A percentile compares a stretch with the other conserved stretches of the same genome.
These are phyloP conservation scores for Hemithea aestivaria DNA, from an alignment of 2,888 invertebrate genomes.

Conservation along the genomic window DNA sequence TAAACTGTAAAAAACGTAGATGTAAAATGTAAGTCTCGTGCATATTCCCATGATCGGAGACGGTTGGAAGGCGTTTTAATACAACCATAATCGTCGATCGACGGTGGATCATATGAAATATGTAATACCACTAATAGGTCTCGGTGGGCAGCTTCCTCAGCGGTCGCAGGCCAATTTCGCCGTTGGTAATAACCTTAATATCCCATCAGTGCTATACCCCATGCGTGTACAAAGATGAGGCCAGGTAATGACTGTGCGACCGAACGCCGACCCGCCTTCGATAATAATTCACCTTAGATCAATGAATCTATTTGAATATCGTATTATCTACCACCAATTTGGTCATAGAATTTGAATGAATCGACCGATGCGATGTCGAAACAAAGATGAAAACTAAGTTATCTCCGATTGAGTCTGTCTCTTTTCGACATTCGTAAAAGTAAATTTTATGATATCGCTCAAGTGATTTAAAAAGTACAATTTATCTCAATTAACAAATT, in stretches of 20 bases:
- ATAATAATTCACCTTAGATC: conserved; percentile 53
- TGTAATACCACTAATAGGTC: conserved; percentile 75
- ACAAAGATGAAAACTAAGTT: no score
- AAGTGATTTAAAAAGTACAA: conserved; percentile 1
- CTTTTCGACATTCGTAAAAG: no score
- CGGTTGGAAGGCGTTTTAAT: conserved; percentile 69
- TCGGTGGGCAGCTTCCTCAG: conserved; percentile 75
- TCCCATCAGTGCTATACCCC: conserved; percentile 65
- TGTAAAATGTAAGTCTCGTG: conserved; percentile 49
- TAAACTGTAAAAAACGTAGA: conserved; percentile 73
- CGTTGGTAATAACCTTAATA: conserved; percentile 75
- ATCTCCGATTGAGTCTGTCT: no score
- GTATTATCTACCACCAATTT: background rate
- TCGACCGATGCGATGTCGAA: background rate
- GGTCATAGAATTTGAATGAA: background rate
- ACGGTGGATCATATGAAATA: conserved; percentile 71
- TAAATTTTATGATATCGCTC: no score
- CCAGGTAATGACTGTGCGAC: conserved; percentile 59
- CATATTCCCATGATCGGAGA: conserved; percentile 73
- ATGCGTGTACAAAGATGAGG: conserved; percentile 69
- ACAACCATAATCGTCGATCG: conserved; percentile 71
- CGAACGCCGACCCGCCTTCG: conserved; percentile 41
- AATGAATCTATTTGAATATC: conserved; percentile 36
- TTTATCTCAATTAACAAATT: conserved; percentile 12
- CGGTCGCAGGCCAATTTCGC: conserved; percentile 74